phyloP scores from a whole-genome alignment of 2,113 vertebrate species.

The Phoxinus phoxinus region DNA sequence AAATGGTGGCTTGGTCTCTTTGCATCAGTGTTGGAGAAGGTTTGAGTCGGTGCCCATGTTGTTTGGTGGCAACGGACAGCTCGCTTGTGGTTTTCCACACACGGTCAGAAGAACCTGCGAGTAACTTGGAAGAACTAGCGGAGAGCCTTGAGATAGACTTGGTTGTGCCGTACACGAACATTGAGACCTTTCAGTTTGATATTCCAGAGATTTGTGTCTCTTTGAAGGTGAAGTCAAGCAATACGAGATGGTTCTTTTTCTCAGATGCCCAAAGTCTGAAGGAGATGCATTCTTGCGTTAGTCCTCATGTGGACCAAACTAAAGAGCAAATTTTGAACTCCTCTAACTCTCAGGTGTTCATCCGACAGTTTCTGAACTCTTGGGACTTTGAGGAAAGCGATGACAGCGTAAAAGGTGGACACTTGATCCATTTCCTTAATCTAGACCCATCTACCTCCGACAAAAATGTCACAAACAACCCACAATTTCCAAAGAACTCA shows the following conservation, averaged over 20 bases:
- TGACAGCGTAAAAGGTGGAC: slow-evolving; percentile 81
- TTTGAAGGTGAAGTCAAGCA: slow-evolving; percentile 73
- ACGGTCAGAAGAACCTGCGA: slow-evolving; percentile 68
- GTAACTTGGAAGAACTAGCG: slow-evolving; percentile 74
- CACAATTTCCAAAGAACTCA: not conserved
- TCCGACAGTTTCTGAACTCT: slow-evolving; percentile 82
- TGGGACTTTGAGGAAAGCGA: slow-evolving; percentile 85
- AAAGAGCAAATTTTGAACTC: slow-evolving; percentile 64
- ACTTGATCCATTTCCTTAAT: slow-evolving; percentile 80
- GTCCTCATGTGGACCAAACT: slow-evolving; percentile 64
- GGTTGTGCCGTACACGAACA: slow-evolving; percentile 78
- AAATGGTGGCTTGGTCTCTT: slow-evolving; percentile 85
- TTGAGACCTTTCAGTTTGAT: slow-evolving; percentile 79
- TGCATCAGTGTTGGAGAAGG: slow-evolving; percentile 80
- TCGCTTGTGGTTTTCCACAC: slow-evolving; percentile 82
- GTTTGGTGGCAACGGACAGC: slow-evolving; percentile 82
- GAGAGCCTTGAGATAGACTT: slow-evolving; percentile 78
- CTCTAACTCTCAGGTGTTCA: slow-evolving; percentile 79
- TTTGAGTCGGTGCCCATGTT: slow-evolving; percentile 82
- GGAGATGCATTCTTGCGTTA: slow-evolving; percentile 71
- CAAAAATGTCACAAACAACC: slow-evolving; percentile 50
- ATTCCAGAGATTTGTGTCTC: slow-evolving; percentile 85
- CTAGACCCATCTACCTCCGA: slow-evolving; percentile 45
- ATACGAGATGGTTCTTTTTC: slow-evolving; percentile 80
- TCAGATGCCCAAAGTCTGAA: slow-evolving; percentile 81